Evolutionary conservation across 2,888 invertebrate species (phyloP).

Genomic region (Opisthograptis luteolata): DNA sequence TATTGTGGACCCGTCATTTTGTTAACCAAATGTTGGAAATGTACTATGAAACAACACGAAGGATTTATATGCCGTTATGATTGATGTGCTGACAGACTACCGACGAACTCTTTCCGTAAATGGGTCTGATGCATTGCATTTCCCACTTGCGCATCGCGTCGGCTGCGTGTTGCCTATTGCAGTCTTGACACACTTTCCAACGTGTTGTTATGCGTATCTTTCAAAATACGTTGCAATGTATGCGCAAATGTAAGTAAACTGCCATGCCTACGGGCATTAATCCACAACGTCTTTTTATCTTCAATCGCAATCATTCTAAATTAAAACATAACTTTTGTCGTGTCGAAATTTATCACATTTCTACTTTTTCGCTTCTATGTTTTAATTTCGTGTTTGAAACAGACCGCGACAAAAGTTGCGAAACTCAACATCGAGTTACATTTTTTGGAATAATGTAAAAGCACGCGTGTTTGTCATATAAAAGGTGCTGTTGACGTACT

Average conservation of each 20-base stretch:
- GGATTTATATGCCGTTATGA: slow-evolving; percentile 1
- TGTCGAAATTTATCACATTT: slow-evolving; percentile 29
- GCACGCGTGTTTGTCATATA: slow-evolving; percentile 32
- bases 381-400: slow-evolving; percentile 33
- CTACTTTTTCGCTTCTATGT: slow-evolving; percentile 24
- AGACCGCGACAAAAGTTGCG: slow-evolving; percentile 31
- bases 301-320: slow-evolving; percentile 30
- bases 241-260: slow-evolving; percentile 47
- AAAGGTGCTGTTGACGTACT: slow-evolving; percentile 38
- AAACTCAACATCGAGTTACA: slow-evolving; percentile 30
- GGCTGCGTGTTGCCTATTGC: slow-evolving; percentile 65
- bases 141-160: slow-evolving; percentile 66
- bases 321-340: slow-evolving; percentile 25
- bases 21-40: neutral
- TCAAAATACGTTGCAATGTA: slow-evolving; percentile 73
- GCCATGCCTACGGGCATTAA: slow-evolving; percentile 38
- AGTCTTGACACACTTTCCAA: slow-evolving; percentile 83
- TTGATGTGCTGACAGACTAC: slow-evolving; percentile 31
- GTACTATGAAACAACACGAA: neutral
- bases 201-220: slow-evolving; percentile 77
- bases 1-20: neutral
- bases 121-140: slow-evolving; percentile 63
- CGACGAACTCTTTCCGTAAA: slow-evolving; percentile 54
- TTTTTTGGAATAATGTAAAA: slow-evolving; percentile 34
- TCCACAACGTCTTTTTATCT: slow-evolving; percentile 42